A percentile compares a stretch with the other conserved stretches of the same genome.
Evolutionary conservation across 2,888 invertebrate genomes (phyloP).

Genomic region (Margaritifera margaritifera): DNA sequence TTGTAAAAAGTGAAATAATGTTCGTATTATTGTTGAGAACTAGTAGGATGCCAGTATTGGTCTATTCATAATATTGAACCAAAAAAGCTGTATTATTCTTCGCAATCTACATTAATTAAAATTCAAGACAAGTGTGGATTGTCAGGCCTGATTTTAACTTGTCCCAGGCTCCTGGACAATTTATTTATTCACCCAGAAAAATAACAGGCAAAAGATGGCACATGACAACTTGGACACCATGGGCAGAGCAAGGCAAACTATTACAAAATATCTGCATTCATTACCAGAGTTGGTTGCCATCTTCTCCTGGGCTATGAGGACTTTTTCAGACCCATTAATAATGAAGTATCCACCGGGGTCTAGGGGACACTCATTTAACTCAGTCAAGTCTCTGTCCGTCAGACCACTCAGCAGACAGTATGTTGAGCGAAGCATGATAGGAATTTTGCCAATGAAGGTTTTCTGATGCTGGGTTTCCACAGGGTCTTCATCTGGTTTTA

Average conservation of each 20-base stretch:
- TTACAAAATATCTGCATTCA: neutral
- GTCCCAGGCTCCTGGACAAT: no score
- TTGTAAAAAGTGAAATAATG: no score
- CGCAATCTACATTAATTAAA: no score
- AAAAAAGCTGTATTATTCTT: no score
- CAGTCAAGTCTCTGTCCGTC: slow-evolving; percentile 98
- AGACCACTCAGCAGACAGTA: slow-evolving; percentile 95
- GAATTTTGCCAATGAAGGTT: slow-evolving; percentile 90
- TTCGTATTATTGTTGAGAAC: no score
- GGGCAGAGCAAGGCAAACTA: neutral
- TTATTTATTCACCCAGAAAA: no score
- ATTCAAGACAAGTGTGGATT: no score
- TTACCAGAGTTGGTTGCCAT: slow-evolving; percentile 97
- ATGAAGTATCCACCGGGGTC: slow-evolving; percentile 99
- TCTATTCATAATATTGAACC: no score
- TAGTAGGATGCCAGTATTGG: no score
- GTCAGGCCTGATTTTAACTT: no score
- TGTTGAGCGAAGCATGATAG: slow-evolving; percentile 98
- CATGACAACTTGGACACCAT: no score
- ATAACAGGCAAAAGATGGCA: no score
- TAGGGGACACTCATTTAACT: slow-evolving; percentile 98
- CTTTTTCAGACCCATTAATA: slow-evolving; percentile 99
- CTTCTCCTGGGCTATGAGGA: slow-evolving; percentile 99
- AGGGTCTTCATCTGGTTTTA: slow-evolving; percentile 89
- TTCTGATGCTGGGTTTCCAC: slow-evolving; percentile 83